Evolutionary conservation across 23 tunicate species (phyloP), one percentile per base, ranked within the genome.

Genomic region (Halocynthia roretzi): DNA sequence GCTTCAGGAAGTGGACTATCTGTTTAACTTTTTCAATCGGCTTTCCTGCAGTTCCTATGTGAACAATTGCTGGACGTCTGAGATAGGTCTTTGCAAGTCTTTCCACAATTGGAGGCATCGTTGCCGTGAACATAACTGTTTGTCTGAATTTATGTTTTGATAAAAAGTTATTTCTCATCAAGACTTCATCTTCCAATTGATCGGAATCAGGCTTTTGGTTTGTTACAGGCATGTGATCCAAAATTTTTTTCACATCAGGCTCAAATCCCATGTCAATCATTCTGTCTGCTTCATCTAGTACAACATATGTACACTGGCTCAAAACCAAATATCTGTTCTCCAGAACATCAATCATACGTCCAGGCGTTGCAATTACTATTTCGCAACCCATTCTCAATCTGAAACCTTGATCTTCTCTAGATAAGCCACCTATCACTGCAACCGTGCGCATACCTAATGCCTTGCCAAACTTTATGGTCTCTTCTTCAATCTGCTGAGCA

Each of bases 241-340:
- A 69, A 56, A 94, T 94, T 64, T 84, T 88, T 61, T 94, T 95
- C 7, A 94, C 99, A 51, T 88, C 95, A 2, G 95, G 95, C 75
- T 94, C 99, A 77, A 94, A 94, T 22, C 99, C 99, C 99, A 94
- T 94, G 82, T 94, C 99, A 76, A 94, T 94, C 99, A 94, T 94
- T 56, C 99, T 71, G 78, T 94, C 99, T 7, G 99, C 99, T 61
- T 94, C 99, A 57, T 94, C 99, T 71, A 94, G 77, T 8, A 94
- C 99, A 20, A 88, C 90, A 62, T 94, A 94, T 9, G 99, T 94
- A 71, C 99, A 94, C 79, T 94, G 99, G 49, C 87, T 83, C n/a
- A 94, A 71, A 50, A 94, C 99, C 31, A 94, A 81, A 77, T 94
- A 94, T 53, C 95, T 76, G 81, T 88, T 94, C 78, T 94, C 99